phyloP scores from a whole-genome alignment of 2,113 vertebrate species.

The Cyphomyrus discorhynchus region DNA sequence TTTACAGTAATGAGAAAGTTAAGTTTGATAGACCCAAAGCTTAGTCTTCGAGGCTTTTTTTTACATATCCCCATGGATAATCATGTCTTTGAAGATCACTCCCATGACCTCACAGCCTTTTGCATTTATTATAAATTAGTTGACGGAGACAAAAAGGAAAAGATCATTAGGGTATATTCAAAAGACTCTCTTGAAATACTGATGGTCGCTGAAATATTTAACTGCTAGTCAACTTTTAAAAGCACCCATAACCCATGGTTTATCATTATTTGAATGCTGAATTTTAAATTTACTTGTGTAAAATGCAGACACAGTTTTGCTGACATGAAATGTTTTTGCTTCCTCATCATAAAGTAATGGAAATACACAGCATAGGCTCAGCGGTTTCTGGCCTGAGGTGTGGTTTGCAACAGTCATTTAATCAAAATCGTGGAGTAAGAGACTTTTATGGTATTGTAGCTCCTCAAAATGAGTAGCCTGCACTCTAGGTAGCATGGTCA shows the following conservation, averaged over 20 bases:
- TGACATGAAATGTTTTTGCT: constrained; percentile 13
- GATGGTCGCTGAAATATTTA: background rate
- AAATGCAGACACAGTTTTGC: constrained; percentile 8
- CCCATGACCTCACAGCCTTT: constrained; percentile 1
- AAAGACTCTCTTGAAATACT: background rate
- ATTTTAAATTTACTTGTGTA: constrained; percentile 19
- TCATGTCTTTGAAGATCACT: constrained; percentile 29
- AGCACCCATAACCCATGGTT: background rate
- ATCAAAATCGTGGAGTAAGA: background rate
- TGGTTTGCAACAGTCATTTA: background rate
- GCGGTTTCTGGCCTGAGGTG: constrained; percentile 12
- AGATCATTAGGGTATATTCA: background rate
- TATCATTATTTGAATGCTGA: constrained; percentile 13
- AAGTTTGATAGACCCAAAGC: background rate
- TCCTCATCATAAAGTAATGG: constrained; percentile 17
- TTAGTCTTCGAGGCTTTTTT: background rate
- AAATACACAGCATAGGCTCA: background rate
- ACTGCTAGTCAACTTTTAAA: background rate
- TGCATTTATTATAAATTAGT: constrained; percentile 32
- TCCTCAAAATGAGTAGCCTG: constrained; percentile 22
- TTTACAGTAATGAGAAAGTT: background rate
- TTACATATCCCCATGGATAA: constrained; percentile 18
- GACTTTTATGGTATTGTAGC: constrained; percentile 36
- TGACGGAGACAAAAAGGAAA: constrained; percentile 12
- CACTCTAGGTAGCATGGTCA: background rate